These are phyloP conservation scores for Unio pictorum DNA, from an alignment of 2,888 invertebrate species.

Conservation along the genomic window DNA sequence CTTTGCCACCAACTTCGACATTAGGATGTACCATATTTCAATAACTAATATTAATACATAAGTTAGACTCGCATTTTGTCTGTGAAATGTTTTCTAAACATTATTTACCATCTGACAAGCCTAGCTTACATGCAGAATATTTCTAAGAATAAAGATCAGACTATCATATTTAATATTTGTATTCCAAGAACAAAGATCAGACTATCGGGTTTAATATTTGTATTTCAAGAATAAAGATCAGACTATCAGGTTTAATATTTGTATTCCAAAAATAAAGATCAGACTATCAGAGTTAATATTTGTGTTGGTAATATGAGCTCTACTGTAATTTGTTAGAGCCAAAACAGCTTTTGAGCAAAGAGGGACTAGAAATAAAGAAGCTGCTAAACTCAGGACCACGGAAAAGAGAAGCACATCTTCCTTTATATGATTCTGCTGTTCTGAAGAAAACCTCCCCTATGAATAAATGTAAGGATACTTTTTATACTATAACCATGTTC, in stretches of 20 bases:
- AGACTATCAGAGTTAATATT: neutral
- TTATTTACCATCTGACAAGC: too few relatives aligned
- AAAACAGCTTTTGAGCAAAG: conserved; percentile 41
- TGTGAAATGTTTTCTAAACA: too few relatives aligned
- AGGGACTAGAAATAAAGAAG: conserved; percentile 52
- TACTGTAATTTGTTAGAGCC: conserved; percentile 20
- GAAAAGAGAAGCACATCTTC: conserved; percentile 46
- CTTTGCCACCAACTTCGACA: too few relatives aligned
- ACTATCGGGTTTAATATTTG: neutral
- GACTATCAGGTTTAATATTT: neutral
- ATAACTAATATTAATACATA: too few relatives aligned
- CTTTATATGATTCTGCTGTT: conserved; percentile 32
- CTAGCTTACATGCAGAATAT: too few relatives aligned
- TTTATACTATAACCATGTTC: too few relatives aligned
- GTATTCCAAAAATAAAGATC: neutral
- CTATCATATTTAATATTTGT: too few relatives aligned
- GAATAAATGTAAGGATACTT: too few relatives aligned
- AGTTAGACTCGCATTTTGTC: too few relatives aligned
- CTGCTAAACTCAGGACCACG: conserved; percentile 34
- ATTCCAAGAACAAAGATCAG: neutral
- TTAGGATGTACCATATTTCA: too few relatives aligned
- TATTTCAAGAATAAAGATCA: neutral
- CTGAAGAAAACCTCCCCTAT: conserved; percentile 22
- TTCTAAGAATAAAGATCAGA: neutral
- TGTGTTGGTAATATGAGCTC: neutral